Evolutionary conservation across 2,888 invertebrate genomes (phyloP).

Genomic region (Gastracanthus pulcherrimus): DNA sequence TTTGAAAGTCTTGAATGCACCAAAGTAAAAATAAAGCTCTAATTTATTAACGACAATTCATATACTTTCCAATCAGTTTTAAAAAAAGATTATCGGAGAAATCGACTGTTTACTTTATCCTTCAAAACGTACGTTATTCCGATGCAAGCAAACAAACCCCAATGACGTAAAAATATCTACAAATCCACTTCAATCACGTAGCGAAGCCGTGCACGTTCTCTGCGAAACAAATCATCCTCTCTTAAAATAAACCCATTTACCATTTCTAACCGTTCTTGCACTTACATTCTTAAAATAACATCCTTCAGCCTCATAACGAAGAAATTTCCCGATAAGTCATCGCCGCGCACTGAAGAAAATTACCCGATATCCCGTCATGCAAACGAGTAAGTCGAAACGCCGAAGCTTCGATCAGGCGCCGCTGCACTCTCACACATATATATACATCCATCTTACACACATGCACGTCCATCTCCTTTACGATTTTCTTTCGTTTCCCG

Average conservation of each 20-base stretch:
- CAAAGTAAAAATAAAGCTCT: no score
- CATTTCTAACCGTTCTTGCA: not conserved
- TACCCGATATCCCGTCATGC: no score
- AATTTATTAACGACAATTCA: no score
- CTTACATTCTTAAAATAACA: not conserved
- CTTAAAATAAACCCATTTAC: not conserved
- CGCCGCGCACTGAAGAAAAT: not conserved
- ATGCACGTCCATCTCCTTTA: no score
- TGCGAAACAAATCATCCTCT: not conserved
- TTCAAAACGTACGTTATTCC: not conserved
- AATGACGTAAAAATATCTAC: not conserved
- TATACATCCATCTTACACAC: no score
- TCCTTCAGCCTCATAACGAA: not conserved
- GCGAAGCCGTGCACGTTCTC: not conserved
- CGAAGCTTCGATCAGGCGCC: not conserved
- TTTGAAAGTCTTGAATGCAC: no score
- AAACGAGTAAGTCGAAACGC: no score
- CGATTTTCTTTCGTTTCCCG: no score
- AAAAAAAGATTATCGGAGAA: no score
- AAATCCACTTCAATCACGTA: not conserved
- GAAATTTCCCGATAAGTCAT: not conserved
- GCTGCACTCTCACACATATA: no score
- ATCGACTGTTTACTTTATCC: no score
- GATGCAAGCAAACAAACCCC: not conserved
- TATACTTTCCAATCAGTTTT: no score